A percentile compares a stretch with the other conserved stretches of the same genome.
Evolutionary conservation across 2,797 vertebrate species (phyloP).

Genomic region (Sebastes jordani): DNA sequence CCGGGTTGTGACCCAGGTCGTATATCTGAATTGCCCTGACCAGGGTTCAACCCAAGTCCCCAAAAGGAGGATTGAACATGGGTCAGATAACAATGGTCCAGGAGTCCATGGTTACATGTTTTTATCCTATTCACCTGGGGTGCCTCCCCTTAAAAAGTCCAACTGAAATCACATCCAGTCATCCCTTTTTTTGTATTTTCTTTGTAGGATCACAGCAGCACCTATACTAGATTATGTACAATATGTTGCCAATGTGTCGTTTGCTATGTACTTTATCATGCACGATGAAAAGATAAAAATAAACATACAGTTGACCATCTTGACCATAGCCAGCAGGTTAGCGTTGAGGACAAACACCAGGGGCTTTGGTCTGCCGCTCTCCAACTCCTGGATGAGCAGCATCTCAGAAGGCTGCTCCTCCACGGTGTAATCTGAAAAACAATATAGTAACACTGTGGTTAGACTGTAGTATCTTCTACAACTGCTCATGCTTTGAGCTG

Average conservation of each 20-base stretch:
- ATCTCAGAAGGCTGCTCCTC: slow-evolving; percentile 96
- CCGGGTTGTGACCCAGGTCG: no score
- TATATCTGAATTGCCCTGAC: no score
- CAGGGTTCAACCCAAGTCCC: no score
- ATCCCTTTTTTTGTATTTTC: not conserved
- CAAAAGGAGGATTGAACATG: no score
- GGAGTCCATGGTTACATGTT: no score
- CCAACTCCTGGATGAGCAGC: slow-evolving; percentile 94
- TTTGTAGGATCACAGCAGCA: not conserved
- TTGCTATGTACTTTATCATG: not conserved
- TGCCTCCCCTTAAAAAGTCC: no score
- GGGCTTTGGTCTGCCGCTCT: slow-evolving; percentile 92
- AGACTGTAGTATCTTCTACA: not conserved
- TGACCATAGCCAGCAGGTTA: slow-evolving; percentile 98
- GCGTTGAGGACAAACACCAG: slow-evolving; percentile 99
- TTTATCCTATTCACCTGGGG: no score
- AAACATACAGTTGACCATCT: slow-evolving; percentile 94
- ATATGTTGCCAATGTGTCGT: not conserved
- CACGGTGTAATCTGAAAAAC: slow-evolving; percentile 91
- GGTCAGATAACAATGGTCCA: no score
- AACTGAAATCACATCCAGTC: not conserved
- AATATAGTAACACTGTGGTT: not conserved
- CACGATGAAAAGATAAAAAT: not conserved
- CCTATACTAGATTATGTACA: not conserved
- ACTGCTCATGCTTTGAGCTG: not conserved